phyloP scores from a whole-genome alignment of 2,113 vertebrate genomes.

The Tachysurus vachellii region DNA sequence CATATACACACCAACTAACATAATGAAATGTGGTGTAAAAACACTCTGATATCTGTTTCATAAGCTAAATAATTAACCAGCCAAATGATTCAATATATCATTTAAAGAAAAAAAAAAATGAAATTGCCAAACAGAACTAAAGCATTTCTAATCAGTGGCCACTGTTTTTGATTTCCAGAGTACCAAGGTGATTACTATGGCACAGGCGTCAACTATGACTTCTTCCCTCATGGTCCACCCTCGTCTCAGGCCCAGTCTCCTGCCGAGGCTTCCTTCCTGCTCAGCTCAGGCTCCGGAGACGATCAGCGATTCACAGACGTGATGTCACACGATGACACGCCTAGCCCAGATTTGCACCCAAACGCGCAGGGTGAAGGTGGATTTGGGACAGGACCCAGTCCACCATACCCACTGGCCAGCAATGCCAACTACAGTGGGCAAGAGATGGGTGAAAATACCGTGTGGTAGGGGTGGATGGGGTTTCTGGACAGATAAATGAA shows the following conservation, averaged over 20 bases:
- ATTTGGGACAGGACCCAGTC: conserved; percentile 92
- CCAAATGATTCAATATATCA: neutral
- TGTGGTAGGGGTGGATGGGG: conserved; percentile 79
- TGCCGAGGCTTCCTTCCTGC: conserved; percentile 90
- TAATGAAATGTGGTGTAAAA: neutral
- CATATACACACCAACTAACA: neutral
- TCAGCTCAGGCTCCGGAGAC: conserved; percentile 88
- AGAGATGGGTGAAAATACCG: conserved; percentile 90
- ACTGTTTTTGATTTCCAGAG: conserved; percentile 71
- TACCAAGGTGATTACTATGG: conserved; percentile 97
- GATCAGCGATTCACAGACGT: conserved; percentile 99
- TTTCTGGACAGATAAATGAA: conserved; percentile 47
- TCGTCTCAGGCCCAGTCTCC: conserved; percentile 94
- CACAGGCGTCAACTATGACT: conserved; percentile 90
- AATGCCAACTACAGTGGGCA: conserved; percentile 91
- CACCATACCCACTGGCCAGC: conserved; percentile 91
- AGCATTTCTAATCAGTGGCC: conserved; percentile 22
- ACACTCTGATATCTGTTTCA: neutral
- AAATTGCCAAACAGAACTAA: neutral
- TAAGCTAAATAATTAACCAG: neutral
- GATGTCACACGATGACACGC: conserved; percentile 94
- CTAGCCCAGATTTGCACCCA: conserved; percentile 94
- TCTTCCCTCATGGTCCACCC: conserved; percentile 93
- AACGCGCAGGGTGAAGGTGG: conserved; percentile 84
- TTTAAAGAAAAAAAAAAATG: neutral